These are phyloP conservation scores for Macrophya annulata DNA, from an alignment of 2,888 invertebrate genomes.

Conservation along the genomic window DNA sequence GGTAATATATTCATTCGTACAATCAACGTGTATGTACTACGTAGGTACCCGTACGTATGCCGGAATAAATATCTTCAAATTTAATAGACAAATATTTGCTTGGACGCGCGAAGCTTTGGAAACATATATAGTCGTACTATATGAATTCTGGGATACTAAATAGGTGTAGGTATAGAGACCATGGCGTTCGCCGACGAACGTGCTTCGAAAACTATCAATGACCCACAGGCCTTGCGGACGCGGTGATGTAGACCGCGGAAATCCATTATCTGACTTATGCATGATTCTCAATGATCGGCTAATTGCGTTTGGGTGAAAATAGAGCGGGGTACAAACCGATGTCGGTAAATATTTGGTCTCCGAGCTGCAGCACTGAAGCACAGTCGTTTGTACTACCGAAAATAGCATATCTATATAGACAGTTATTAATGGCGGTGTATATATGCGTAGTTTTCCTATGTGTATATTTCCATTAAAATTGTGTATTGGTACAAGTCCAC, in stretches of 20 bases:
- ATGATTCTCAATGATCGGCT: slow-evolving; percentile 50
- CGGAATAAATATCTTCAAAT: slow-evolving; percentile 49
- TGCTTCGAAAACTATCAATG: slow-evolving; percentile 47
- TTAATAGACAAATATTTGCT: slow-evolving; percentile 49
- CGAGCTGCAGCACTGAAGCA: background rate
- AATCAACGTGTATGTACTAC: slow-evolving; percentile 44
- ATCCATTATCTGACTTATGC: slow-evolving; percentile 52
- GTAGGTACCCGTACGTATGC: slow-evolving; percentile 15
- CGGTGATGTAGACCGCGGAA: slow-evolving; percentile 43
- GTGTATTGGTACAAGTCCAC: slow-evolving; percentile 52
- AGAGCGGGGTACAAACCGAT: slow-evolving; percentile 47
- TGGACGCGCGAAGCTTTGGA: slow-evolving; percentile 2
- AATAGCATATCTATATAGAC: slow-evolving; percentile 34
- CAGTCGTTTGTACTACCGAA: slow-evolving; percentile 31
- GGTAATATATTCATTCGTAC: slow-evolving; percentile 38
- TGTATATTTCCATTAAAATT: slow-evolving; percentile 52
- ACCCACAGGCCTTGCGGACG: slow-evolving; percentile 9
- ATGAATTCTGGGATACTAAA: background rate
- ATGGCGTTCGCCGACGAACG: slow-evolving; percentile 8
- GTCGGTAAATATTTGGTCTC: slow-evolving; percentile 46
- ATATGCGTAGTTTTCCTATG: background rate
- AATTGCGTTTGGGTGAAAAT: slow-evolving; percentile 41
- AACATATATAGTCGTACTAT: background rate
- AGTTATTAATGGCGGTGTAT: slow-evolving; percentile 30
- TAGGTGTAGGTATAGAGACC: background rate